Evolutionary conservation across 2,797 vertebrate species (phyloP).

Genomic region (Onychomys leucogaster): DNA sequence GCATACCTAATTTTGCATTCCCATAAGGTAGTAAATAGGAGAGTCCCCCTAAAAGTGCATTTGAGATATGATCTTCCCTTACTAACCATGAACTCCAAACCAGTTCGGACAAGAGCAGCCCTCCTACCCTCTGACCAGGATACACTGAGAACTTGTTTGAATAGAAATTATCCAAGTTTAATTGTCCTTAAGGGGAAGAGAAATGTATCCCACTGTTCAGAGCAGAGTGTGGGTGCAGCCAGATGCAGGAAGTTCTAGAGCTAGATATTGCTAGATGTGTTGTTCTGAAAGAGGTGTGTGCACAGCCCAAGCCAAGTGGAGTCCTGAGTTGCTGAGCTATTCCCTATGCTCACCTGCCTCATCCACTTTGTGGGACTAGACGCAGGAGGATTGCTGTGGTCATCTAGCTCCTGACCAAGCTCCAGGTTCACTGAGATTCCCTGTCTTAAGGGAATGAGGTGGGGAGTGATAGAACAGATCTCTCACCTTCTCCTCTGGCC

Average conservation of each 20-base stretch:
- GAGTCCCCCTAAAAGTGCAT: background rate
- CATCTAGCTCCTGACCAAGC: background rate
- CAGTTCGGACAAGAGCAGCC: background rate
- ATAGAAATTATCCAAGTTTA: background rate
- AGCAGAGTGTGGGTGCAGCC: background rate
- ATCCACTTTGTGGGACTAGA: too few species aligned
- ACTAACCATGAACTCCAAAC: background rate
- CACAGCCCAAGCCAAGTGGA: background rate
- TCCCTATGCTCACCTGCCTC: background rate
- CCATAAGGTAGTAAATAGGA: background rate
- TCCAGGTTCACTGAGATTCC: background rate
- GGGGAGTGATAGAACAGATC: background rate
- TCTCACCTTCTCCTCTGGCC: background rate
- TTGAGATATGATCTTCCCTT: background rate
- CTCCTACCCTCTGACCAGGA: background rate
- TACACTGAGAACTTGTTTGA: background rate
- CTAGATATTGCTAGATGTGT: background rate
- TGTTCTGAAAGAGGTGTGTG: background rate
- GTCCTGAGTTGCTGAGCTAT: background rate
- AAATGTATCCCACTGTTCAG: background rate
- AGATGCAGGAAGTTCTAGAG: background rate
- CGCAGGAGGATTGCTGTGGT: background rate
- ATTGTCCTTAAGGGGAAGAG: background rate
- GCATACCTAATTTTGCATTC: background rate
- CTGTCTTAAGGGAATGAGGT: background rate